phyloP scores from a whole-genome alignment of 37 sponge, comb jelly and placozoan species.

The Amphimedon queenslandica region DNA sequence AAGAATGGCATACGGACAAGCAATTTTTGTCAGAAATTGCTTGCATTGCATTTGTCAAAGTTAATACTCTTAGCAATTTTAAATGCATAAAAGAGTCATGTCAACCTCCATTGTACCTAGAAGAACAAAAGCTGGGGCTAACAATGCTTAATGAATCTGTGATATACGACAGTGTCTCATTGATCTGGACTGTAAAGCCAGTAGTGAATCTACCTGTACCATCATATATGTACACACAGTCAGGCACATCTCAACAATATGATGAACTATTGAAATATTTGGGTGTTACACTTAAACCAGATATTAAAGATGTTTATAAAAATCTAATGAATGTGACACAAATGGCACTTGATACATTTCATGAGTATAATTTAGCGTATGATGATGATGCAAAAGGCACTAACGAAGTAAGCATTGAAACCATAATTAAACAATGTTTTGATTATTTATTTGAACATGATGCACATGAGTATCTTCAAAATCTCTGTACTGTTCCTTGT shows the following conservation, averaged over 20 bases:
- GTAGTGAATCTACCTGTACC: no score
- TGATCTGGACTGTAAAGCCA: no score
- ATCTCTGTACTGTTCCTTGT: constrained; percentile 10
- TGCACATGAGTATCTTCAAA: neutral
- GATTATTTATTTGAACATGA: constrained; percentile 3
- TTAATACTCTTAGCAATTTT: neutral
- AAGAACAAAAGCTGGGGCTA: no score
- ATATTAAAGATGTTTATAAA: constrained; percentile 21
- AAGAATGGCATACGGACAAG: neutral
- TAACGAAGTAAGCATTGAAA: neutral
- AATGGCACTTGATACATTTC: constrained; percentile 3
- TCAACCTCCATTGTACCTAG: no score
- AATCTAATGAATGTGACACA: constrained; percentile 24
- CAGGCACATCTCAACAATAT: no score
- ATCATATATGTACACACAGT: no score
- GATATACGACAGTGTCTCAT: neutral
- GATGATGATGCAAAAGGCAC: neutral
- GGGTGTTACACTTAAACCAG: neutral
- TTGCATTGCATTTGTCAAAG: neutral
- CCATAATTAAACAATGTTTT: constrained; percentile 10
- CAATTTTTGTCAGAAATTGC: neutral
- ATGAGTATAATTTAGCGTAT: constrained; percentile 3
- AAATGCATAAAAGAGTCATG: neutral
- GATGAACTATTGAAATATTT: neutral
- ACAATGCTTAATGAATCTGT: no score